These are phyloP conservation scores for Hyposoter didymator DNA, from an alignment of 2,888 invertebrate species.

Conservation along the genomic window DNA sequence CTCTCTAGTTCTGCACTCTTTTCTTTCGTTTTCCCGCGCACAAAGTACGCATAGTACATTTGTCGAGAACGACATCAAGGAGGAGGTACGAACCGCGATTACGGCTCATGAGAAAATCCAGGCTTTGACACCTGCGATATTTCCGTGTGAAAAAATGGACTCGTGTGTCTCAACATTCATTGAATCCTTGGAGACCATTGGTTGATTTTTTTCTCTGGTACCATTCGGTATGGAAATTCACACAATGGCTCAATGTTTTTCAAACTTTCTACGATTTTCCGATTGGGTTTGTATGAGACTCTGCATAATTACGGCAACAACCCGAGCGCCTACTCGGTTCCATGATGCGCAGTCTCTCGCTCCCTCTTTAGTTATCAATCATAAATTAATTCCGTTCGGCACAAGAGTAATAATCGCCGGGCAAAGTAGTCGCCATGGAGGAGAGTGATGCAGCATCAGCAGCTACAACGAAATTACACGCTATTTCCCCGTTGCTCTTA, in stretches of 20 bases:
- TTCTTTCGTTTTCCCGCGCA: no score
- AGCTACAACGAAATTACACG: slow-evolving; percentile 71
- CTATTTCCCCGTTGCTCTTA: slow-evolving; percentile 58
- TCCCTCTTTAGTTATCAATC: slow-evolving; percentile 57
- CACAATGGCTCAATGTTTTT: not conserved
- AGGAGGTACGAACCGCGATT: no score
- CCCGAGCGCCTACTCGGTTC: no score
- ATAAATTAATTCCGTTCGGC: slow-evolving; percentile 61
- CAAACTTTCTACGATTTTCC: no score
- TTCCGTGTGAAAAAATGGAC: no score
- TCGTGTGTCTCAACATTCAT: no score
- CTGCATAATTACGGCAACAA: no score
- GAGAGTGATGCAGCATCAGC: slow-evolving; percentile 20
- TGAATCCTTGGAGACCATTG: no score
- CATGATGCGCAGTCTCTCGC: slow-evolving; percentile 20
- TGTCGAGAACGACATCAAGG: not conserved
- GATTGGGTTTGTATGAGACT: no score
- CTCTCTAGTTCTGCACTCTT: slow-evolving; percentile 68
- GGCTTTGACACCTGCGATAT: slow-evolving; percentile 66
- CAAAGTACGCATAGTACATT: no score
- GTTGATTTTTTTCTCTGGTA: no score
- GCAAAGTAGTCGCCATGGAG: slow-evolving; percentile 2
- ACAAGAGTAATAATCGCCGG: not conserved
- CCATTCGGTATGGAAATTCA: not conserved
- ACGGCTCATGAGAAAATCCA: slow-evolving; percentile 66